Evolutionary conservation across 2,888 invertebrate species (phyloP), one percentile per base, ranked within the genome.

Genomic region (Pollenia griseotomentosa): DNA sequence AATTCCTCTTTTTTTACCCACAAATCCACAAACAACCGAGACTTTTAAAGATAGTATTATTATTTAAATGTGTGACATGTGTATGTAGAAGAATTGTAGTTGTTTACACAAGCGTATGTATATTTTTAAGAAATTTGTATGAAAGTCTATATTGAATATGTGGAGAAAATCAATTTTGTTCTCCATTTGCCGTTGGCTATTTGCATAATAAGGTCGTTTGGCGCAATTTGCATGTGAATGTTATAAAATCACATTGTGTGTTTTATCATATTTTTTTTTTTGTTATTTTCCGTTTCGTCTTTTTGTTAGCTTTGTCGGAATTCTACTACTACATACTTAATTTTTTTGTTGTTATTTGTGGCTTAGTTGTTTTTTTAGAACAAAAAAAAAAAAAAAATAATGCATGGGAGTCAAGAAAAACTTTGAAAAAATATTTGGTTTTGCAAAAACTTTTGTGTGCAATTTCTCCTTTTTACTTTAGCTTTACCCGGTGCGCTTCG

Each of bases 161-260:
- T 44, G 85, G 89, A 73, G 90, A 92, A 92, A 93, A 93, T 93
- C 92, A 93, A 93, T 93, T 93, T 93, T 90, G 91, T 92, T 92
- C 92, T 90, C 91, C 92, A 93, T 93, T 92, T 93, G 92, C 93
- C 92, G 92, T 92, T 92, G 92, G 92, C 93, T 92, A 93, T 93
- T 93, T 93, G 93, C 92, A 93, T 93, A 93, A 93, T 93, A 93
- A 93, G 93, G 92, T 92, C 92, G 92, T 93, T 93, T 93, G 91
- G 93, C 91, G 90, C 93, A 92, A 93, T 93, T 93, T 93, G 91
- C 92, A 93, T 93, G 92, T 90, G 92, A 91, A 93, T 92, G 92
- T 91, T 91, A 92, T 92, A 92, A 92, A 92, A 91, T 92, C 90
- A 90, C 90, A 61, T 55, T 65, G 88, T 87, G 80, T 82, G 89